A percentile compares a stretch with the other conserved stretches of the same genome.
phyloP scores from a whole-genome alignment of 2,797 vertebrate genomes.

The Eupleurogrammus muticus region DNA sequence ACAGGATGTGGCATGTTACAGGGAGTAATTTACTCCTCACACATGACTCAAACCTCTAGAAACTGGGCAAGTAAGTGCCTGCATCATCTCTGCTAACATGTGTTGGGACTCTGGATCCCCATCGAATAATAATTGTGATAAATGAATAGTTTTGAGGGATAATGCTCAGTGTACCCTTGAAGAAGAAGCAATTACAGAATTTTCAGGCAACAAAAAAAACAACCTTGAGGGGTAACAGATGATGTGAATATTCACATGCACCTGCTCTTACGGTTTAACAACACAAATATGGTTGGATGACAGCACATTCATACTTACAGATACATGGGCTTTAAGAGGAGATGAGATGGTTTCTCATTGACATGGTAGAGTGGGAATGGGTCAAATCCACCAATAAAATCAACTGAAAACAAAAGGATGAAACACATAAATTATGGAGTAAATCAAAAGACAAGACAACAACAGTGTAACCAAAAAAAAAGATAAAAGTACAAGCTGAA shows the following conservation, averaged over 20 bases:
- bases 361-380: conserved; percentile 97
- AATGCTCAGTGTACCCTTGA: conserved; percentile 4
- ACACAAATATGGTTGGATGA: conserved; percentile 29
- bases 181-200: neutral
- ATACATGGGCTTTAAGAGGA: conserved; percentile 92
- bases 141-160: neutral
- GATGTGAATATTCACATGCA: conserved; percentile 7
- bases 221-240: neutral
- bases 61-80: conserved; percentile 9
- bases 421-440: conserved; percentile 80
- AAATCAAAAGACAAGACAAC: conserved; percentile 68
- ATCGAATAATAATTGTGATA: conserved; percentile 1
- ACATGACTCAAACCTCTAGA: conserved; percentile 32
- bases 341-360: conserved; percentile 95
- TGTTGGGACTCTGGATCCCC: conserved; percentile 17
- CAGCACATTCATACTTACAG: conserved; percentile 87
- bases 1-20: conserved; percentile 60
- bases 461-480: conserved; percentile 44
- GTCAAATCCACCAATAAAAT: conserved; percentile 99
- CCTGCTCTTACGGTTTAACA: conserved; percentile 4
- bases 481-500: conserved; percentile 10
- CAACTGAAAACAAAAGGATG: conserved; percentile 94
- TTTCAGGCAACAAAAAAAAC: neutral
- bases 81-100: conserved; percentile 1
- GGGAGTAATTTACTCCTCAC: conserved; percentile 28